Conservation (phyloP, 2,113 vertebrate species). For the Menura novaehollandiae region DNA sequence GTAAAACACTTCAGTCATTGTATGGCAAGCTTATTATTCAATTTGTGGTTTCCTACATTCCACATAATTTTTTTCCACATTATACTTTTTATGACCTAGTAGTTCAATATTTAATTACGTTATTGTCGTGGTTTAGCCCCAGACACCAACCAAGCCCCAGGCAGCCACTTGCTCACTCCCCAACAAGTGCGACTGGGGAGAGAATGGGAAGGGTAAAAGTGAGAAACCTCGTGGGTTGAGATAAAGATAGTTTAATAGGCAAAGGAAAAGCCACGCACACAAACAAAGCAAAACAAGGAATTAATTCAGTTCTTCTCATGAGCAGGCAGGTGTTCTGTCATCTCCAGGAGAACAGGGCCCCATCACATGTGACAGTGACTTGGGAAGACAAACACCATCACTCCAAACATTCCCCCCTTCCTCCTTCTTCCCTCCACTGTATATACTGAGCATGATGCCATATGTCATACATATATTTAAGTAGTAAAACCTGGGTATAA, state of each 20-base stretch:
- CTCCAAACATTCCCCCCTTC: neutral
- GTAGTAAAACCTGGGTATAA: neutral
- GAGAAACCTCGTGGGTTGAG: neutral
- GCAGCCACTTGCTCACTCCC: neutral
- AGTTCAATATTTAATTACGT: neutral
- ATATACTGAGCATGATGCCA: neutral
- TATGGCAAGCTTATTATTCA: neutral
- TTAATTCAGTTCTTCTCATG: neutral
- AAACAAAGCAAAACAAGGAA: neutral
- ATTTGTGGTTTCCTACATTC: neutral
- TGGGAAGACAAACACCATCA: neutral
- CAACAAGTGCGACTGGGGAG: neutral
- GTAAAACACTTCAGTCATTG: neutral
- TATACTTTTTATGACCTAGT: neutral
- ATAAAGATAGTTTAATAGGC: neutral
- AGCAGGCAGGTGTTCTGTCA: neutral
- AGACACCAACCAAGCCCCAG: neutral
- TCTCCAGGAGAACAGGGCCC: neutral
- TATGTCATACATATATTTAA: neutral
- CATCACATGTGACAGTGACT: fast-evolving
- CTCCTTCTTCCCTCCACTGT: neutral
- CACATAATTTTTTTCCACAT: neutral
- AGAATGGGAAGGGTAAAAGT: neutral
- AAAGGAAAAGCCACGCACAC: neutral
- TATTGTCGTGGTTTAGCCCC: neutral